Conservation (phyloP, 2,113 vertebrate genomes). For the Agapornis roseicollis region DNA sequence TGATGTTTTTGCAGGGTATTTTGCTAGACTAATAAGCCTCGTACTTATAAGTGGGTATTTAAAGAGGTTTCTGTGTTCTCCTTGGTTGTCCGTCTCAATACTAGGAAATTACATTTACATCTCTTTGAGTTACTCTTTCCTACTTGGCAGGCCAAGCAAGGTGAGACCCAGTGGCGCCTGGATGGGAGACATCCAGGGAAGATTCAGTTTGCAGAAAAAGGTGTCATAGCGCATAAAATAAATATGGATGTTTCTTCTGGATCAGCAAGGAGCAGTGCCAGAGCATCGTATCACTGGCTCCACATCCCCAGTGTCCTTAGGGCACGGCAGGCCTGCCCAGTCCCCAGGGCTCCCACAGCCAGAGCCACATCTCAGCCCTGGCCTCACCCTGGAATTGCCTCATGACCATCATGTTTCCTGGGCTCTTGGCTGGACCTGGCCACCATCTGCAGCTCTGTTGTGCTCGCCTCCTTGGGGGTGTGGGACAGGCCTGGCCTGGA, state of each 20-base stretch:
- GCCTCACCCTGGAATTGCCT: neutral
- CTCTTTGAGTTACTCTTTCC: neutral
- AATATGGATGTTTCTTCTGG: neutral
- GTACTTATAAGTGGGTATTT: slow-evolving; percentile 17
- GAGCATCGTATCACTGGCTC: rapidly evolving
- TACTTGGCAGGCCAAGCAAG: neutral
- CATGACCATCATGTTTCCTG: rapidly evolving
- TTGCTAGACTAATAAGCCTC: slow-evolving; percentile 14
- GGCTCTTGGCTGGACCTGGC: neutral
- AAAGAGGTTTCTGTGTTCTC: neutral
- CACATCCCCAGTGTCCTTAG: rapidly evolving
- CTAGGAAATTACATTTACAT: neutral
- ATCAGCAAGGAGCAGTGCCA: neutral
- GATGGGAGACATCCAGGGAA: neutral
- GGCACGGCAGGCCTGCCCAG: rapidly evolving
- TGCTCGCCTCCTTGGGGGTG: neutral
- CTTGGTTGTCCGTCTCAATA: neutral
- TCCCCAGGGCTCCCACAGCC: neutral
- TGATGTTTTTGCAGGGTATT: slow-evolving; percentile 31
- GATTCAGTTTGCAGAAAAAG: neutral
- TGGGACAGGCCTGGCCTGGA: too few relatives aligned
- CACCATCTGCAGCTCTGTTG: neutral
- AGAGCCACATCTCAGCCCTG: neutral
- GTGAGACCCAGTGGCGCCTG: neutral
- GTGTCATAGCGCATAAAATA: neutral